Evolutionary conservation across 2,888 invertebrate species (phyloP).

Genomic region (Aquatica leii): DNA sequence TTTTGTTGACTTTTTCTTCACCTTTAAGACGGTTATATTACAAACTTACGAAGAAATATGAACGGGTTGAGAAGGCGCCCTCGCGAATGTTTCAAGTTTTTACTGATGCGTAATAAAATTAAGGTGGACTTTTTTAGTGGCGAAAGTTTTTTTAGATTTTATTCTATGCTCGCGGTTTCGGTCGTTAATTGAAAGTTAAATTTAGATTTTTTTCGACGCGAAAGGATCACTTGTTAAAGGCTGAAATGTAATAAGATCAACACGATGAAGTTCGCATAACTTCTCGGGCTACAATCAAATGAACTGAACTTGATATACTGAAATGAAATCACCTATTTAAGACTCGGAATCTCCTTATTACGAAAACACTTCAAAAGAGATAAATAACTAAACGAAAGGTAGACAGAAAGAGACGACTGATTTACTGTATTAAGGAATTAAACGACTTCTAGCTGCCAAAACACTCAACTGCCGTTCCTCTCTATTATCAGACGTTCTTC

Average conservation of each 20-base stretch:
- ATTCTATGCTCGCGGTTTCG: conserved; percentile 7
- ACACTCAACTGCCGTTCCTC: conserved; percentile 36
- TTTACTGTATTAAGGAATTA: conserved; percentile 38
- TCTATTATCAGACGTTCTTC: conserved; percentile 37
- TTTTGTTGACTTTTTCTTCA: conserved; percentile 43
- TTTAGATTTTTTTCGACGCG: not conserved
- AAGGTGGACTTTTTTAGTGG: conserved; percentile 28
- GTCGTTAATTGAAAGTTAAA: not conserved
- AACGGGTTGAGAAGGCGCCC: conserved; percentile 5
- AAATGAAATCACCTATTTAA: conserved; percentile 36
- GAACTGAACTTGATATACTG: conserved; percentile 37
- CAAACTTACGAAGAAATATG: conserved; percentile 7
- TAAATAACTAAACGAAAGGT: conserved; percentile 36
- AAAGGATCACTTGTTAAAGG: not conserved
- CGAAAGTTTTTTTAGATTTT: conserved; percentile 33
- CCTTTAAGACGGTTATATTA: conserved; percentile 24
- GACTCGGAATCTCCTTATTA: conserved; percentile 30
- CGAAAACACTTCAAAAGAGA: conserved; percentile 34
- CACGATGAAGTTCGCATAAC: conserved; percentile 25
- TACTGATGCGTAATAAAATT: conserved; percentile 38
- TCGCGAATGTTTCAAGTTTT: conserved; percentile 26
- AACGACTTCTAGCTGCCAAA: conserved; percentile 38
- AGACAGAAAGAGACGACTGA: conserved; percentile 36
- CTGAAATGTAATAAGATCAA: conserved; percentile 23
- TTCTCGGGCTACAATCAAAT: conserved; percentile 34